phyloP scores from a whole-genome alignment of 2,888 invertebrate species.

The Onthophagus sagittarius region DNA sequence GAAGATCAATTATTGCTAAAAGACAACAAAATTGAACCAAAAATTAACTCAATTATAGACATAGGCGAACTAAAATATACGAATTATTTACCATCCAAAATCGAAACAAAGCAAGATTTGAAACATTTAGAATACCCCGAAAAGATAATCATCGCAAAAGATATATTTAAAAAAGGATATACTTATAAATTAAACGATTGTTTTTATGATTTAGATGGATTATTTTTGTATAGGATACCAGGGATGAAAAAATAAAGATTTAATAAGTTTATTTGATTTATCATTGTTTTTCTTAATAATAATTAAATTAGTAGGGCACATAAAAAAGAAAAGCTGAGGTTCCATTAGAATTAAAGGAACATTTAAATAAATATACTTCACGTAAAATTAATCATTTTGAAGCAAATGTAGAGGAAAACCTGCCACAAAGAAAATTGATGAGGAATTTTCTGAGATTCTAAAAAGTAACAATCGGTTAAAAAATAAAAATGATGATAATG shows the following conservation, averaged over 20 bases:
- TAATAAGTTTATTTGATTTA: slow-evolving; percentile 19
- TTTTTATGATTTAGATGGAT: slow-evolving; percentile 77
- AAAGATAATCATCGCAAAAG: slow-evolving; percentile 66
- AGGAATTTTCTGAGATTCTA: slow-evolving; percentile 53
- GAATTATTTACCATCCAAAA: slow-evolving; percentile 18
- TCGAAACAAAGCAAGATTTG: slow-evolving; percentile 30
- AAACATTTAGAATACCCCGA: slow-evolving; percentile 52
- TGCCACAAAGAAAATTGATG: slow-evolving; percentile 39
- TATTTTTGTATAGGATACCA: slow-evolving; percentile 74
- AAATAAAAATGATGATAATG: slow-evolving; percentile 47
- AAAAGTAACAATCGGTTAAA: slow-evolving; percentile 44
- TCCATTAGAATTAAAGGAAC: slow-evolving; percentile 51
- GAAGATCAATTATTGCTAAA: slow-evolving; percentile 31
- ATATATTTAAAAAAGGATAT: slow-evolving; percentile 58
- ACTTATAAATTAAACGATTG: slow-evolving; percentile 75
- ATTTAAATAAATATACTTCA: slow-evolving; percentile 64
- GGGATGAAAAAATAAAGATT: slow-evolving; percentile 53
- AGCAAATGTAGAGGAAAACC: slow-evolving; percentile 34
- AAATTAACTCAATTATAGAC: neutral
- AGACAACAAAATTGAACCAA: slow-evolving; percentile 33
- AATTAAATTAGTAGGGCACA: slow-evolving; percentile 17
- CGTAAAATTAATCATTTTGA: slow-evolving; percentile 45
- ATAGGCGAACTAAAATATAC: slow-evolving; percentile 21
- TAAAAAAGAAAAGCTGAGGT: slow-evolving; percentile 51
- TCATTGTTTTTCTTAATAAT: slow-evolving; percentile 22